These are phyloP conservation scores for Pseudois nayaur DNA, from an alignment of 2,113 vertebrate genomes.

Conservation along the genomic window DNA sequence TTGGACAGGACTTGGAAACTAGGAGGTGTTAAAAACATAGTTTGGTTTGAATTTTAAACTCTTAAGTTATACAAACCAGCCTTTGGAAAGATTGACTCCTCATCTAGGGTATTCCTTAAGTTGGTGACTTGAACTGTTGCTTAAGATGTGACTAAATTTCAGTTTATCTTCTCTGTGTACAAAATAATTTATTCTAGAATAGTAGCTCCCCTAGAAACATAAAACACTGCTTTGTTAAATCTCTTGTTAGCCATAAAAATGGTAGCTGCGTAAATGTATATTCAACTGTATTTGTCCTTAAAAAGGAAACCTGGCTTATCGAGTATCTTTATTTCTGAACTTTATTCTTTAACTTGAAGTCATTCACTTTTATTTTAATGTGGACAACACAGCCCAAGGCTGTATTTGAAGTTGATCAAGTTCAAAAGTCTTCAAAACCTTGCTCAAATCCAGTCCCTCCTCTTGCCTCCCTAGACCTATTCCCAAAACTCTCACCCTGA, in stretches of 20 bases:
- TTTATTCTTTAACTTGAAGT: background rate
- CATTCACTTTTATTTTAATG: background rate
- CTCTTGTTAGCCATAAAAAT: background rate
- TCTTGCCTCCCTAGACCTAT: background rate
- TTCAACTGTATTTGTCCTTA: background rate
- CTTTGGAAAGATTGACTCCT: background rate
- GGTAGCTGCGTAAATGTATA: background rate
- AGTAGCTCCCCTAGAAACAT: background rate
- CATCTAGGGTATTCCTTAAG: background rate
- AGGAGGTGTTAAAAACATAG: background rate
- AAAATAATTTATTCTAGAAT: conserved; percentile 19
- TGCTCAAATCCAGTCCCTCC: background rate
- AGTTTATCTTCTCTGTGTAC: background rate
- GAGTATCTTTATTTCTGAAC: background rate
- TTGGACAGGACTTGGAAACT: background rate
- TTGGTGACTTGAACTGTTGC: background rate
- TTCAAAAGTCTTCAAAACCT: conserved; percentile 15
- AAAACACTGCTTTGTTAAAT: background rate
- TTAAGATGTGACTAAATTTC: background rate
- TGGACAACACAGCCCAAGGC: background rate
- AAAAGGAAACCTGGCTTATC: background rate
- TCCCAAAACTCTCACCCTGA: background rate
- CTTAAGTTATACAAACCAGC: background rate
- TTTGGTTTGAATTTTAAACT: background rate
- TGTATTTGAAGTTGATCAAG: background rate